These are phyloP conservation scores for Australoheros scitulus DNA, from an alignment of 2,113 vertebrate genomes.

Conservation along the genomic window DNA sequence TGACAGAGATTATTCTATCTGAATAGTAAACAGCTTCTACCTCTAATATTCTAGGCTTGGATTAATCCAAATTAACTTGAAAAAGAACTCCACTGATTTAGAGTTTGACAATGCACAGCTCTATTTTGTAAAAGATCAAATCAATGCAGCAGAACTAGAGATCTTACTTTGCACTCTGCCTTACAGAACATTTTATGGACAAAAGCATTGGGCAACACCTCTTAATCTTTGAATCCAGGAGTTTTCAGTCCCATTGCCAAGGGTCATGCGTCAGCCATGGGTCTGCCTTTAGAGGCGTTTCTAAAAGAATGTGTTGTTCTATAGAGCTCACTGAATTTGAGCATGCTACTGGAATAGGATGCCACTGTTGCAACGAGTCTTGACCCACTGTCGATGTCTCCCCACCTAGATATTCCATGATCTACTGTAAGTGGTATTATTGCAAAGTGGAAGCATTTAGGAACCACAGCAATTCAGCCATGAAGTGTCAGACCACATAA, in stretches of 20 bases:
- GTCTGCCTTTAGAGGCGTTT: not conserved
- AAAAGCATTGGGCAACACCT: too few species aligned
- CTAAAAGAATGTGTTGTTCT: accelerated
- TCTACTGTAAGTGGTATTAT: not conserved
- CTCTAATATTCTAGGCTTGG: not conserved
- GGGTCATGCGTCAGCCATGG: too few species aligned
- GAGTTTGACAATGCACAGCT: not conserved
- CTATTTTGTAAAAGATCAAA: not conserved
- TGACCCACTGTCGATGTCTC: not conserved
- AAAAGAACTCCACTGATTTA: not conserved
- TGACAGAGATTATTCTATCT: not conserved
- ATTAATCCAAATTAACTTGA: not conserved
- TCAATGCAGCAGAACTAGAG: not conserved
- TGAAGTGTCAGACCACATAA: not conserved
- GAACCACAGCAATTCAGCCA: not conserved
- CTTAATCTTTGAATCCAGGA: too few species aligned
- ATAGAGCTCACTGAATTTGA: not conserved
- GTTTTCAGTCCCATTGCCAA: too few species aligned
- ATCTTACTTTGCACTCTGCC: accelerated
- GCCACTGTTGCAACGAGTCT: not conserved
- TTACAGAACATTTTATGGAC: too few species aligned
- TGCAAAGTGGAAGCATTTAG: not conserved
- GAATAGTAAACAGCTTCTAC: not conserved
- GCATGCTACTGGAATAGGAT: not conserved
- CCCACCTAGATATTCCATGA: not conserved